These are phyloP conservation scores for Drosophila merina DNA, from an alignment of 2,888 invertebrate genomes.

Conservation along the genomic window DNA sequence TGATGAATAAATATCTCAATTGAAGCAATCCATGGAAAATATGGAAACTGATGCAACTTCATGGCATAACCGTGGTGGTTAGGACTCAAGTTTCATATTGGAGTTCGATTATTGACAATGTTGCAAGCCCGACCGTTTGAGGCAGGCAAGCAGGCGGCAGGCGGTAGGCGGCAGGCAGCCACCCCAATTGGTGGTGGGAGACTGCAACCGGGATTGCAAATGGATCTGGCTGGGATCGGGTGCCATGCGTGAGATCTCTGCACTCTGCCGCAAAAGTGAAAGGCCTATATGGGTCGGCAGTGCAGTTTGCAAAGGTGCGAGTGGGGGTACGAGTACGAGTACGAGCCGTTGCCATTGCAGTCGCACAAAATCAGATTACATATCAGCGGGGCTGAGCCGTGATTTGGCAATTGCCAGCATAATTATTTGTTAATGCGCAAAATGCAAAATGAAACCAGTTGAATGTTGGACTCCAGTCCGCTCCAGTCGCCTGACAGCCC, in stretches of 20 bases:
- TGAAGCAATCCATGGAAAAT: conserved; percentile 24
- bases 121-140: conserved; percentile 35
- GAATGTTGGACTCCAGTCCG: conserved; percentile 22
- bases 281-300: conserved; percentile 67
- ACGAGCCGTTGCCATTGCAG: conserved; percentile 19
- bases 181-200: conserved; percentile 2
- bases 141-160: conserved; percentile 44
- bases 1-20: conserved; percentile 17
- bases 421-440: conserved; percentile 54
- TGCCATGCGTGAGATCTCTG: conserved; percentile 62
- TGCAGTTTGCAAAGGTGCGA: conserved; percentile 21
- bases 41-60: conserved; percentile 24
- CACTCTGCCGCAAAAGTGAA: conserved; percentile 67
- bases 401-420: conserved; percentile 66
- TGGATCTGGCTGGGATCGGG: conserved; percentile 31
- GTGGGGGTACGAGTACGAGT: neutral
- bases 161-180: conserved; percentile 22
- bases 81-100: conserved; percentile 56
- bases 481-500: conserved; percentile 15
- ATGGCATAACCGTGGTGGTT: conserved; percentile 25
- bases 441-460: conserved; percentile 57
- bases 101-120: conserved; percentile 50
- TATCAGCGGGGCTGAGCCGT: conserved; percentile 55
- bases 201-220: conserved; percentile 12
- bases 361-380: conserved; percentile 61